Evolutionary conservation across 2,888 invertebrate species (phyloP).

Genomic region (Steinernema scapterisci): DNA sequence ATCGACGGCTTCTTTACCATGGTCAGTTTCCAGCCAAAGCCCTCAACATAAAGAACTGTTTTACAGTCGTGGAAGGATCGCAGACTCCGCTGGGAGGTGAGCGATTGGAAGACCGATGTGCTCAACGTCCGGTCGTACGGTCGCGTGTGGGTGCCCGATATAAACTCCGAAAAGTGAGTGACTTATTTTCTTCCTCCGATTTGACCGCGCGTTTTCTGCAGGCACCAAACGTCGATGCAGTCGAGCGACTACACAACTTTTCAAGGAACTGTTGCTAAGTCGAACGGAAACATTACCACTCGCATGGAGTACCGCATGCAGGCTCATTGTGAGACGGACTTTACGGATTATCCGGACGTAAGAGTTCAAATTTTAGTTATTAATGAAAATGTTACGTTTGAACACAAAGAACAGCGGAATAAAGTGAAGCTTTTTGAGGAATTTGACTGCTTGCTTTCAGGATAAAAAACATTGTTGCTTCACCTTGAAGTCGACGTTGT

Average conservation of each 20-base stretch:
- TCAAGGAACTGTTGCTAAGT: constrained; percentile 44
- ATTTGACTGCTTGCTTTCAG: constrained; percentile 39
- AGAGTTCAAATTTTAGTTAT: no score
- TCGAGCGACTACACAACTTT: constrained; percentile 57
- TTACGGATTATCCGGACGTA: constrained; percentile 58
- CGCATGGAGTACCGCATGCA: constrained; percentile 58
- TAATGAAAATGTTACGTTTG: background rate
- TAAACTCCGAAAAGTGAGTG: constrained; percentile 54
- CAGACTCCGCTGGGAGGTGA: constrained; percentile 57
- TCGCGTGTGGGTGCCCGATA: constrained; percentile 60
- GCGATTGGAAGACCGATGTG: constrained; percentile 57
- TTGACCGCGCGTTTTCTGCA: constrained; percentile 36
- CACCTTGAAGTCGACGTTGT: constrained; percentile 51
- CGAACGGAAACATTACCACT: constrained; percentile 57
- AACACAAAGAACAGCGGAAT: background rate
- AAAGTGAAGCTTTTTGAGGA: background rate
- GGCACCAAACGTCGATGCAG: constrained; percentile 57
- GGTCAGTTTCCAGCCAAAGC: constrained; percentile 40
- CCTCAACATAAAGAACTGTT: background rate
- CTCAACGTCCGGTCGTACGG: constrained; percentile 54
- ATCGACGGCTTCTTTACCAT: constrained; percentile 58
- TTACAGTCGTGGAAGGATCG: constrained; percentile 61
- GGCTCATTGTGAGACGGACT: constrained; percentile 56
- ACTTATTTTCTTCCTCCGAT: background rate
- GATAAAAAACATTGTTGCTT: constrained; percentile 60